phyloP scores from a whole-genome alignment of 2,113 vertebrate species.

The Brachionichthys hirsutus region DNA sequence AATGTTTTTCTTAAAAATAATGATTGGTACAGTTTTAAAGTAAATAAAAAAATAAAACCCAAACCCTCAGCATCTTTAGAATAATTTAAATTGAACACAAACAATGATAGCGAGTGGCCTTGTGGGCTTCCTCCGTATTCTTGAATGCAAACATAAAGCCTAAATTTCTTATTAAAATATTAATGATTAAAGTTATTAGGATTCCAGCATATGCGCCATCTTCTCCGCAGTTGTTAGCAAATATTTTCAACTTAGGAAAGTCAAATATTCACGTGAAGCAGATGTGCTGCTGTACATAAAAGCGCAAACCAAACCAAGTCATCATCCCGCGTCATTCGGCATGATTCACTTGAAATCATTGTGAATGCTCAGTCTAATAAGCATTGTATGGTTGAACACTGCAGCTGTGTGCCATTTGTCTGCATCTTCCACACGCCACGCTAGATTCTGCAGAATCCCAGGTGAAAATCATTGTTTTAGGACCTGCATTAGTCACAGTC shows the following conservation, averaged over 20 bases:
- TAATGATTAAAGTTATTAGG: constrained; percentile 10
- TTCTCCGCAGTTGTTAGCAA: constrained; percentile 6
- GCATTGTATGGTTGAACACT: too few species aligned
- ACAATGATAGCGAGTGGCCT: not conserved
- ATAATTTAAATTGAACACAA: too few species aligned
- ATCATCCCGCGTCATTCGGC: not conserved
- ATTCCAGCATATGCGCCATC: constrained; percentile 18
- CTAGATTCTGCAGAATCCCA: not conserved
- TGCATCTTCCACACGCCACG: too few species aligned
- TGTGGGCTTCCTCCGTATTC: not conserved
- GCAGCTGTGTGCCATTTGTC: too few species aligned
- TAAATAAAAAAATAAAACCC: too few species aligned
- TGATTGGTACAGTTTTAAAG: too few species aligned
- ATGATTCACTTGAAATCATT: not conserved
- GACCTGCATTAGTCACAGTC: not conserved
- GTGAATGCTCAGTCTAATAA: not conserved
- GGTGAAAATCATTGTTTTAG: not conserved
- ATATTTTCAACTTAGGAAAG: not conserved
- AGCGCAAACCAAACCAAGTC: not conserved
- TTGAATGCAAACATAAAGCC: not conserved
- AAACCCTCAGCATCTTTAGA: too few species aligned
- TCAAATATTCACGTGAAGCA: not conserved
- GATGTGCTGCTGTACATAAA: not conserved
- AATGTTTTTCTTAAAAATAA: too few species aligned
- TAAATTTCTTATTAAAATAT: constrained; percentile 2